A percentile compares a stretch with the other conserved stretches of the same genome.
These are phyloP conservation scores for Coenonympha arcania DNA, from an alignment of 2,888 invertebrate species.

Conservation along the genomic window DNA sequence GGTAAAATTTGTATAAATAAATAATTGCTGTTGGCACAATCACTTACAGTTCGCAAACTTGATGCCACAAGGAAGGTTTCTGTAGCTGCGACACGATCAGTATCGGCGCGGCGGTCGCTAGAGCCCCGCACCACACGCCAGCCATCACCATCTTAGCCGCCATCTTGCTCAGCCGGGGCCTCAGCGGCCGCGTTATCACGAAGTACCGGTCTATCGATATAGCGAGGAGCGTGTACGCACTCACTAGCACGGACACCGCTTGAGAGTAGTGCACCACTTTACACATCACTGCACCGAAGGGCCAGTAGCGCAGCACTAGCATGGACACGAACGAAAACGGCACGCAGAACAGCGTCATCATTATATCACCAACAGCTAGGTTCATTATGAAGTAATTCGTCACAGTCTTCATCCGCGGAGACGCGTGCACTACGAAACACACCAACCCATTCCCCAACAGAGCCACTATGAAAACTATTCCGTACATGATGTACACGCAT, in stretches of 20 bases:
- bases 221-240: constrained; percentile 91
- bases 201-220: constrained; percentile 93
- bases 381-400: constrained; percentile 94
- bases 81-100: constrained; percentile 80
- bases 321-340: constrained; percentile 91
- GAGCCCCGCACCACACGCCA: constrained; percentile 82
- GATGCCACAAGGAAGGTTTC: constrained; percentile 77
- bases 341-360: constrained; percentile 92
- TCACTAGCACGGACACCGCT: constrained; percentile 85
- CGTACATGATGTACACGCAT: constrained; percentile 80
- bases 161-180: constrained; percentile 83
- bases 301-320: constrained; percentile 88
- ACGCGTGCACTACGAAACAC: constrained; percentile 88
- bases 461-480: constrained; percentile 80
- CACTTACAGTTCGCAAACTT: constrained; percentile 78
- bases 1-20: too few relatives aligned
- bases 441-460: constrained; percentile 84
- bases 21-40: background rate
- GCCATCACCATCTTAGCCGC: constrained; percentile 79
- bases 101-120: constrained; percentile 86
- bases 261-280: constrained; percentile 87
- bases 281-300: constrained; percentile 87
- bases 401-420: constrained; percentile 92
- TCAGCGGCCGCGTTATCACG: constrained; percentile 90
- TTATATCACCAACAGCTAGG: constrained; percentile 89